Base-by-base conservation (phyloP, 2,797 vertebrate genomes). In the Podarcis lilfordi region DNA sequence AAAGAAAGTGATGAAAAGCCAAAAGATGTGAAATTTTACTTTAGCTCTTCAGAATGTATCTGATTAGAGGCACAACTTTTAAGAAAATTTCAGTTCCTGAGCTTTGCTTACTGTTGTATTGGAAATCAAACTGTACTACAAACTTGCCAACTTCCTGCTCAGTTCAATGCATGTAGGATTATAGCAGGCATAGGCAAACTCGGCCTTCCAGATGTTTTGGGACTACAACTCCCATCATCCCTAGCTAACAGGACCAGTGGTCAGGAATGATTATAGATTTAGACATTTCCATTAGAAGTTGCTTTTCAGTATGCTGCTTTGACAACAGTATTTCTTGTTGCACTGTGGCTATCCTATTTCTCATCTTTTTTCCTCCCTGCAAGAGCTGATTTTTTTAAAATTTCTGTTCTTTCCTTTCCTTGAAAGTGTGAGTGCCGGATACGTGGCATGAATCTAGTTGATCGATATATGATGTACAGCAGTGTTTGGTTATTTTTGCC, bases 1-100 rank as follows among this genome's bases (percentile, higher is more conserved):
- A 61, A 0, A 78, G 82, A 78, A 92, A 23, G 21, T 23, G 86
- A 84, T 50, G 10, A 93, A 92, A 92, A 91, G 72, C 84, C 90
- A 94, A 91, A 92, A 59, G 84, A 91, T 94, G 83, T 64, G 82
- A 45, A 79, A 88, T 82, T 80, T 79, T 86, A 93, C 17, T 88
- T 37, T n/a, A 86, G 72, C 45, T 90, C n/a, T 59, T 43, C 43
- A n/a, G 64, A 93, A 81, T 82, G 86, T 66, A 79, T 86, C 69
- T 88, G 84, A 74, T 88, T 79, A 84, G 35, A 50, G 88, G 45
- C 68, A 77, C 25, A 32, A 32, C 43, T 35, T 27, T 37, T 80
- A 68, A 79, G 85, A 8, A 55, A 55, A 71, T 76, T 7, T 71
- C 8, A 11, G 13, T 80, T 71, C 78, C 32, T 80, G 13, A n/a